phyloP scores from a whole-genome alignment of 2,888 invertebrate species.

The Diloba caeruleocephala region DNA sequence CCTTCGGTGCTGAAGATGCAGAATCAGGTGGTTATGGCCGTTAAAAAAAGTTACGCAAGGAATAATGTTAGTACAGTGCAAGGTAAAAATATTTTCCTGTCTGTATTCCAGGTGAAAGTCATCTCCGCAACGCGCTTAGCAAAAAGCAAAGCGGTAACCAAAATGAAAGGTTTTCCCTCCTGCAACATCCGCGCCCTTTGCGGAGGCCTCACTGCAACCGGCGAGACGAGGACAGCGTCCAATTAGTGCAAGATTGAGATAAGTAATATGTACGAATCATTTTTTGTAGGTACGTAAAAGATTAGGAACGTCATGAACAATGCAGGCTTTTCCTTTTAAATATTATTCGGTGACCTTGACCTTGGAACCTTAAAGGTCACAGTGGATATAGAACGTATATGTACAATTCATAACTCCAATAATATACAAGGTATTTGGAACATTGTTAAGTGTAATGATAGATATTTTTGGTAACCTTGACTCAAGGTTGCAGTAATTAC shows the following conservation, averaged over 20 bases:
- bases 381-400: neutral
- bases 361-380: conserved; percentile 2
- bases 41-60: no score
- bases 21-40: no score
- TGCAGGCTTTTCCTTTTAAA: neutral
- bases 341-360: conserved; percentile 29
- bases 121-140: conserved; percentile 79
- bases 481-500: conserved; percentile 5
- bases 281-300: conserved; percentile 25
- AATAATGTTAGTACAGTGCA: no score
- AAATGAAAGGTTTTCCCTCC: conserved; percentile 79
- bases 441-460: conserved; percentile 10
- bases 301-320: conserved; percentile 25
- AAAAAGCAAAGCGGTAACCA: conserved; percentile 72
- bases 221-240: conserved; percentile 77
- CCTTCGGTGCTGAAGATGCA: no score
- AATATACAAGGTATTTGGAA: conserved; percentile 12
- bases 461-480: conserved; percentile 10
- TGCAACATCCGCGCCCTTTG: conserved; percentile 80
- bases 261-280: conserved; percentile 63
- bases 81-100: no score
- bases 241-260: conserved; percentile 78
- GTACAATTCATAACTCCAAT: conserved; percentile 3
- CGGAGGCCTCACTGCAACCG: conserved; percentile 69
- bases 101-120: conserved; percentile 80